A percentile compares a stretch with the other conserved stretches of the same genome.
phyloP scores from a whole-genome alignment of 2,888 invertebrate genomes.

The Monopis laevigella region DNA sequence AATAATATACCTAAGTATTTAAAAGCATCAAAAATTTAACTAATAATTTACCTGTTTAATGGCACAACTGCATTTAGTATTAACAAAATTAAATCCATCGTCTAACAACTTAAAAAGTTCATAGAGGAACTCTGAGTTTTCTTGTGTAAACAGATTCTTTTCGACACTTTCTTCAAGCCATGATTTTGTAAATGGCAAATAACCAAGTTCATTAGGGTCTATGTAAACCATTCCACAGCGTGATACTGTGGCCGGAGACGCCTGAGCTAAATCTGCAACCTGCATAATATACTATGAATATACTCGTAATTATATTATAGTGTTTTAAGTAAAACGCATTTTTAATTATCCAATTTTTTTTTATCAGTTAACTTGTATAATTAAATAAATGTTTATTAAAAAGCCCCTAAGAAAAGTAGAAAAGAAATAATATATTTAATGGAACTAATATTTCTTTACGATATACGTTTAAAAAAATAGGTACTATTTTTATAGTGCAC shows the following conservation, averaged over 20 bases:
- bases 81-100: conserved; percentile 72
- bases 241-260: conserved; percentile 90
- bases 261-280: conserved; percentile 85
- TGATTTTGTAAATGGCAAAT: conserved; percentile 81
- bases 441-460: not conserved
- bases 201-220: conserved; percentile 84
- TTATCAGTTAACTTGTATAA: no score
- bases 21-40: not conserved
- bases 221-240: conserved; percentile 91
- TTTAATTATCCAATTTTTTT: no score
- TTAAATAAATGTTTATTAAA: no score
- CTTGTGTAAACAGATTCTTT: conserved; percentile 53
- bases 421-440: not conserved
- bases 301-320: not conserved
- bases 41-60: conserved; percentile 74
- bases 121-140: conserved; percentile 71
- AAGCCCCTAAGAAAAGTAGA: not conserved
- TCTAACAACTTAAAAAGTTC: conserved; percentile 76
- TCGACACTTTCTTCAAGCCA: conserved; percentile 73
- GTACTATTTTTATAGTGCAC: no score
- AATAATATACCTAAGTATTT: not conserved
- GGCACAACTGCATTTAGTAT: conserved; percentile 73
- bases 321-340: not conserved
- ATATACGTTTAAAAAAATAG: no score
- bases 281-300: conserved; percentile 18